Conservation (phyloP, 2,888 invertebrate species). For the Nomada ferruginata region DNA sequence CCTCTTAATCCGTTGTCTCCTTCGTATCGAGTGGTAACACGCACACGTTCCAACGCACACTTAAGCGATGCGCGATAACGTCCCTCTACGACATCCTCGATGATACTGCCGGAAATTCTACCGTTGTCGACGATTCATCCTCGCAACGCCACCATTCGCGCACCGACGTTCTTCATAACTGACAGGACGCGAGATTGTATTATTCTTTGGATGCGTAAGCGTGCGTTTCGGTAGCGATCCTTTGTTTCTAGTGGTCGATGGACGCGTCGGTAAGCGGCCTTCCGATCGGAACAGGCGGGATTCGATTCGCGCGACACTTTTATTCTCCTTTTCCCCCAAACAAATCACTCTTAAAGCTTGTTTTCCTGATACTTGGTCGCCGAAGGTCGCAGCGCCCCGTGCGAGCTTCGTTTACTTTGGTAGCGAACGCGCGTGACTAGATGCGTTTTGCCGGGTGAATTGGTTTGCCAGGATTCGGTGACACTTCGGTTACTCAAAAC, state of each 20-base stretch:
- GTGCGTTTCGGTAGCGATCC: constrained; percentile 11
- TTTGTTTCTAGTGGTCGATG: constrained; percentile 23
- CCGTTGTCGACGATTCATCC: constrained; percentile 15
- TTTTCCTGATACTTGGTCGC: neutral
- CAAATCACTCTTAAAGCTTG: neutral
- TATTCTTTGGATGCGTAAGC: neutral
- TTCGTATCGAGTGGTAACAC: constrained; percentile 7
- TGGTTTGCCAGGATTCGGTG: constrained; percentile 9
- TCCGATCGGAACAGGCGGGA: neutral
- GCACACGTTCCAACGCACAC: constrained; percentile 9
- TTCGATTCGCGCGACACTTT: neutral
- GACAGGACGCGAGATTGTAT: neutral
- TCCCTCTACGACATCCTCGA: constrained; percentile 47
- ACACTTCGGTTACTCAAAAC: constrained; percentile 45
- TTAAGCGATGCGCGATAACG: constrained; percentile 18
- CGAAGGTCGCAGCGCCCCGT: constrained; percentile 14
- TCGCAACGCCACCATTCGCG: neutral
- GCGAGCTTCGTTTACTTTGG: constrained; percentile 50
- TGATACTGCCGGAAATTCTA: constrained; percentile 21
- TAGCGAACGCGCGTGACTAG: constrained; percentile 50
- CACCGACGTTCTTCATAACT: constrained; percentile 17
- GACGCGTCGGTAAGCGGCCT: constrained; percentile 4
- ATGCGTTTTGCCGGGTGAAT: constrained; percentile 39
- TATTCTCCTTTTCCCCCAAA: neutral
- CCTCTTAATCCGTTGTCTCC: constrained; percentile 49